These are phyloP conservation scores for Bombylius major DNA, from an alignment of 2,888 invertebrate genomes.

Conservation along the genomic window DNA sequence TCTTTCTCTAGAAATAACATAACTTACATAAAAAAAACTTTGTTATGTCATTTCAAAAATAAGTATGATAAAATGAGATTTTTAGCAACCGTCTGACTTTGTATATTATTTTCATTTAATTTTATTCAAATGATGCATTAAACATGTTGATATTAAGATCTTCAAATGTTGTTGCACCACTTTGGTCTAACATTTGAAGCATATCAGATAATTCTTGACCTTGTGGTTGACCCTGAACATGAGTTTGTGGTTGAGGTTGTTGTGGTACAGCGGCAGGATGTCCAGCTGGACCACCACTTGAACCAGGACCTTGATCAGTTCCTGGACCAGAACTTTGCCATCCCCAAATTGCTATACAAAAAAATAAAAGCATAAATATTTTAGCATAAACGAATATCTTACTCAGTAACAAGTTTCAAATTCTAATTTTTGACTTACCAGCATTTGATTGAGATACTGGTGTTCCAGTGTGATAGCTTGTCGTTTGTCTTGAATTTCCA, in stretches of 20 bases:
- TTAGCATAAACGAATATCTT: neutral
- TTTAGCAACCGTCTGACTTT: no score
- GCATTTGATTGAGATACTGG: conserved; percentile 33
- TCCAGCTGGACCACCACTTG: conserved; percentile 35
- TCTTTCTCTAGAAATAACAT: no score
- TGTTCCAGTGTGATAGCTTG: conserved; percentile 39
- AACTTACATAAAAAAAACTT: no score
- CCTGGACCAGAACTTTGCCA: conserved; percentile 49
- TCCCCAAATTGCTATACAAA: conserved; percentile 57
- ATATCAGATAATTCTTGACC: conserved; percentile 80
- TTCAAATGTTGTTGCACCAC: conserved; percentile 70
- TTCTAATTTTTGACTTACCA: neutral
- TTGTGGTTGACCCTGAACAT: conserved; percentile 44
- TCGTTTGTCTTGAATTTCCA: conserved; percentile 43
- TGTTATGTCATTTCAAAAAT: no score
- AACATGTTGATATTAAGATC: conserved; percentile 85
- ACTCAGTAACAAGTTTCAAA: conserved; percentile 8
- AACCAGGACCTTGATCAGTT: conserved; percentile 39
- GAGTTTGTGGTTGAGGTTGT: conserved; percentile 33
- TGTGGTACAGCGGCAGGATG: conserved; percentile 32
- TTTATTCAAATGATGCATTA: conserved; percentile 61
- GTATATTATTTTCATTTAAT: neutral
- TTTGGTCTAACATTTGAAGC: conserved; percentile 84
- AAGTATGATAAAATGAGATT: no score
- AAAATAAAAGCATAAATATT: neutral